These are phyloP conservation scores for Leptobrachium leishanense DNA, from an alignment of 2,113 vertebrate genomes.

Conservation along the genomic window DNA sequence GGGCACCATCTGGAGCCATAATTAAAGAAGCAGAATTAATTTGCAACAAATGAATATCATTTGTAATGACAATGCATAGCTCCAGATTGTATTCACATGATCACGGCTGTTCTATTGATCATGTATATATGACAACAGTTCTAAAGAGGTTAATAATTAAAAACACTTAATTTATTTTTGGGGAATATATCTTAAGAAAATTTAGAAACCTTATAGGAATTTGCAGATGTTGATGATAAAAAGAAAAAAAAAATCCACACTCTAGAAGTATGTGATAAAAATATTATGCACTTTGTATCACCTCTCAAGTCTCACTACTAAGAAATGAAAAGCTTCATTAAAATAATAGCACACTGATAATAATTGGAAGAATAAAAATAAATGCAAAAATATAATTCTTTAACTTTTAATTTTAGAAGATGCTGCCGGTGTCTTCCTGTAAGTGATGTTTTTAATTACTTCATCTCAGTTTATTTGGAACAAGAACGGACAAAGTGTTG, in stretches of 20 bases:
- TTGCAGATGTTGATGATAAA: neutral
- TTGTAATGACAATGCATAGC: too few species aligned
- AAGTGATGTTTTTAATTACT: constrained; percentile 50
- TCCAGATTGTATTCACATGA: too few species aligned
- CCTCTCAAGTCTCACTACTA: constrained; percentile 7
- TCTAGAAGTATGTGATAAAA: neutral
- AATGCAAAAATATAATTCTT: constrained; percentile 44
- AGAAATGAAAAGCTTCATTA: constrained; percentile 35
- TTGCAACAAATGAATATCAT: too few species aligned
- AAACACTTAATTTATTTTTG: too few species aligned
- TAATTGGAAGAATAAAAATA: constrained; percentile 40
- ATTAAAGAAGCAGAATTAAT: too few species aligned
- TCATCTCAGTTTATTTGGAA: constrained; percentile 23
- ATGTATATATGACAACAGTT: too few species aligned
- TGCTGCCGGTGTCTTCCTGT: constrained; percentile 27
- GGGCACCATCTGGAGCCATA: too few species aligned
- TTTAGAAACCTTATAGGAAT: neutral
- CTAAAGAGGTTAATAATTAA: too few species aligned
- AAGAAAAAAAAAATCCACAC: neutral
- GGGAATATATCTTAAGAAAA: too few species aligned
- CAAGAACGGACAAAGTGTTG: constrained; percentile 35
- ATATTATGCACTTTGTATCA: constrained; percentile 35
- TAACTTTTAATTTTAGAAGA: constrained; percentile 47
- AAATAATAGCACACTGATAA: constrained; percentile 27
- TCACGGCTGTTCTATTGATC: too few species aligned